Evolutionary conservation across 1,140 invertebrate genomes (phyloP), one percentile per base, ranked within the genome.

Genomic region (Zaprionus nigranus): DNA sequence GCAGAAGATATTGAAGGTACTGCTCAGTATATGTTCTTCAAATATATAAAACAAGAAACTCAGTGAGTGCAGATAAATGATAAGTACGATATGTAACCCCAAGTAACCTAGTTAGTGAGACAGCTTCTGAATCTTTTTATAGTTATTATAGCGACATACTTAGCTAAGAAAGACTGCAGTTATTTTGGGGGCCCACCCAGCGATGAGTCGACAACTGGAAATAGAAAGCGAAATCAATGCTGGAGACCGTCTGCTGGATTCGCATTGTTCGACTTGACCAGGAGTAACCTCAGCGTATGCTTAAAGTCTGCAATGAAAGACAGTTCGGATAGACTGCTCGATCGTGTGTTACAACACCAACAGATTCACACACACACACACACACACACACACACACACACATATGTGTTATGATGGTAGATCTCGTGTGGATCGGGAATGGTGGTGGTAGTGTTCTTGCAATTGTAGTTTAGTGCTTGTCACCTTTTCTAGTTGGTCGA

Each of bases 401-500:
- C 40, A 43, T 6, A 43, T 17, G 17, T 43, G 2, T 3, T 30
- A 30, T 30, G 7, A 28, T 28, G 26, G 6, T 28, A n/a, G 38
- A 43, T 43, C n/a, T 43, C n/a, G 46, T 34, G 46, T 49, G 30
- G 65, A 59, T 49, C 20, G 65, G 43, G 28, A 46, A 22, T 43
- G 7, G 13, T 40, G 6, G 5, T 26, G 5, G 13, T 40, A 3
- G 34, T 36, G 36, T 43, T 43, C n/a, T 43, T 43, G 40, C 17
- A 43, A 43, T 43, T 43, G 40, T 59, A 17, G 43, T 69, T 61
- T 69, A 69, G 46, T 69, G 58, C 67, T 62, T 51, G 66, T 69
- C 66, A 69, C 46, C 58, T 38, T 61, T 51, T 51, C 58, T 62
- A 69, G 67, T 70, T 70, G 58, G 58, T 69, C 28, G 58, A 24